phyloP scores from a whole-genome alignment of 2,113 vertebrate genomes.

The Bubalus kerabau region DNA sequence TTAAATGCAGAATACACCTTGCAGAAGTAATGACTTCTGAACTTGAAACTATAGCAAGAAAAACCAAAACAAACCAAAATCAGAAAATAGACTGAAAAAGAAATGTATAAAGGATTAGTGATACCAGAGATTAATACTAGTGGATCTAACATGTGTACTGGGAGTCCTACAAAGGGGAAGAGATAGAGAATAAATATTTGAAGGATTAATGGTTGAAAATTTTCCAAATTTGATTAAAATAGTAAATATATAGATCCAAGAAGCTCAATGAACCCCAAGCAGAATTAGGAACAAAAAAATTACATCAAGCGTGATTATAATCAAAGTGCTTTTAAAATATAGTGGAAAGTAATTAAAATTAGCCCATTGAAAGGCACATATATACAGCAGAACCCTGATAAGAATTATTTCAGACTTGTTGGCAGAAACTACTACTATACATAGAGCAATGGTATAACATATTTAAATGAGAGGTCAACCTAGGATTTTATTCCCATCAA shows the following conservation, averaged over 20 bases:
- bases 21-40: background rate
- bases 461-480: background rate
- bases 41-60: background rate
- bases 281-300: background rate
- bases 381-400: background rate
- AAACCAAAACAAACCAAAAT: background rate
- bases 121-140: background rate
- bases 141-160: background rate
- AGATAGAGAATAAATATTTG: background rate
- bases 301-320: background rate
- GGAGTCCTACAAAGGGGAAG: background rate
- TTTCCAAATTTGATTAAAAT: background rate
- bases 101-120: background rate
- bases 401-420: background rate
- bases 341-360: background rate
- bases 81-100: background rate
- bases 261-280: background rate
- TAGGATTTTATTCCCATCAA: background rate
- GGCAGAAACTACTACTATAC: background rate
- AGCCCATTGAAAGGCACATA: background rate
- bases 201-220: background rate
- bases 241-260: background rate
- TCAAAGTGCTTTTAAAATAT: background rate
- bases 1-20: background rate
- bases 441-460: background rate